Evolutionary conservation across 2,113 vertebrate species (phyloP), one percentile per base, ranked within the genome.

Genomic region (Myrmecophaga tridactyla): DNA sequence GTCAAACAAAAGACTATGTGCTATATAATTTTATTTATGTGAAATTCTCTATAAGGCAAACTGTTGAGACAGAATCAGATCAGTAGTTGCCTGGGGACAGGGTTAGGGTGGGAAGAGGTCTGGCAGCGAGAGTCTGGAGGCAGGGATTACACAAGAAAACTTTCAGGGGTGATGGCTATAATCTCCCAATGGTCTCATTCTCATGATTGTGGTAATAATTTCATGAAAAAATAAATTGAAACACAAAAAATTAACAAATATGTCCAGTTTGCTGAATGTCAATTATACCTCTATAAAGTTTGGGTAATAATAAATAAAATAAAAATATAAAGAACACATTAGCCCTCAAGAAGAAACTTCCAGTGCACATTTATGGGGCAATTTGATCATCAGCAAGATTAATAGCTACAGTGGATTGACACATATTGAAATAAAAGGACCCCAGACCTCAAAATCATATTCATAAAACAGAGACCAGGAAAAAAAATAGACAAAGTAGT

Each of bases 231-330:
- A 51, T 25, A 62, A 0, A 69, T 3, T 75, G 23, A 91, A 77
- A 83, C 11, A 76, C 0, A 23, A 15, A 53, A 10, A 4, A 62
- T 27, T 77, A 36, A n/a, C 7, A 83, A 60, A 75, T 53, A 43
- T 43, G 41, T 21, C 9, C 4, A 14, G 23, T 93, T 86, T 86
- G 29, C 5, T 53, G 69, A 75, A 93, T 69, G 31, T 81, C 69
- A 86, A 31, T 27, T 41, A 14, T 81, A 12, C 6, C 3, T 12
- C 29, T 60, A 48, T 82, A 62, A 86, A 93, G 7, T 39, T 69
- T 7, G 14, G 14, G 82, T 81, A 94, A 75, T 62, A 89, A 56
- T 39, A 58, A 69, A 62, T 76, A 73, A 18, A 51, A n/a, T 69
- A 20, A 70, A 85, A 78, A 12, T 62, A 2, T 87, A 51, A 53